Base-by-base conservation (phyloP, 2,113 vertebrate genomes). In the Murina feae region DNA sequence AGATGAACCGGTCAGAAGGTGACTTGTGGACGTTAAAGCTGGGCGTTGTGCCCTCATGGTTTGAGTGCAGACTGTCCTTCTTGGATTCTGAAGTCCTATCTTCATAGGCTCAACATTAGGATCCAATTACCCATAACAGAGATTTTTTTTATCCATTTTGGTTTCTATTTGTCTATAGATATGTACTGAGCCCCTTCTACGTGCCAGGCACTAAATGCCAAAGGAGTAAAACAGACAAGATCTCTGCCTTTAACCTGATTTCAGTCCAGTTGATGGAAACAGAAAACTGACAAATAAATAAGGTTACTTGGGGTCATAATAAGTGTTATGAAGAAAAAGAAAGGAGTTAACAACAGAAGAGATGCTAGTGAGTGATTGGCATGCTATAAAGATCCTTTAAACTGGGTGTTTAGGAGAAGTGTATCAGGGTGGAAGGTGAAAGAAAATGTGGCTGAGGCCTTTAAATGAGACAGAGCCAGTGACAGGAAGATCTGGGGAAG, bases 1-100 rank as follows among this genome's bases (percentile, higher is more conserved):
- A 32, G 65, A 68, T 83, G 92, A 86, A 83, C 88, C 78, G 74
- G 47, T 94, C 20, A 35, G 81, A 75, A 69, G 65, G 6, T 81
- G 39, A n/a, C 60, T 69, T 47, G 32, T 87, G 71, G 25, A 21
- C 60, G 68, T 42, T 11, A 37, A 86, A 82, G 17, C 63, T 25
- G 49, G 74, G 72, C 49, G 14, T 3, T 53, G n/a, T 42, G 72
- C 88, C 88, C 63, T 65, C 53, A 5, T 37, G 75, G 68, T 42
- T 49, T 71, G 68, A 89, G 44, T 32, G 44, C 11, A 85, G 72
- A 42, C 44, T 21, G 28, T 51, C 47, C 49, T 87, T 60, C 60
- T 76, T 86, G 35, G 66, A 71, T 80, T 83, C 20, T 78, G 63
- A 80, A 76, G 28, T n/a, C 28, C 71, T 60, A 0, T 51, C 47